phyloP scores from a whole-genome alignment of 2,797 vertebrate genomes.

The Channallabes apus region DNA sequence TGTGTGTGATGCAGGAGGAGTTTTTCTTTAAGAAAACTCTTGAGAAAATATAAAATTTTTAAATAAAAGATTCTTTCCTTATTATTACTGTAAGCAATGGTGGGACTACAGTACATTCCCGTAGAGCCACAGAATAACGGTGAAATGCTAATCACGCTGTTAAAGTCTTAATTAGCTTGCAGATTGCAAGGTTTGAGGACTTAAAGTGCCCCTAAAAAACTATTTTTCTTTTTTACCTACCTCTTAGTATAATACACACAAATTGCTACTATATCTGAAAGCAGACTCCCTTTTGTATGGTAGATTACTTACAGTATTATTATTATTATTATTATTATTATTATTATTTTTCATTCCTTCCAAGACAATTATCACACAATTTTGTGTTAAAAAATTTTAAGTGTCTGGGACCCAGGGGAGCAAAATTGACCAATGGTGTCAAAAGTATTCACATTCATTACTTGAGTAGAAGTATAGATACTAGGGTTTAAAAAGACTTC shows the following conservation, averaged over 20 bases:
- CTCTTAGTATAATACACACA: background rate
- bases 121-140: background rate
- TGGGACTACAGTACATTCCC: background rate
- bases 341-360: background rate
- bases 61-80: background rate
- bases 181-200: background rate
- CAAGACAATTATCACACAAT: background rate
- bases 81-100: background rate
- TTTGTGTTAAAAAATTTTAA: too few relatives aligned
- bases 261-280: background rate
- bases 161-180: background rate
- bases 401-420: background rate
- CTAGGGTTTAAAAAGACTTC: too few relatives aligned
- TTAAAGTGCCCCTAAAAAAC: background rate
- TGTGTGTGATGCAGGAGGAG: background rate
- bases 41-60: background rate
- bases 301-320: background rate
- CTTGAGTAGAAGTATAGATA: too few relatives aligned
- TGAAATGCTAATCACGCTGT: background rate
- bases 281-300: background rate
- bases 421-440: background rate
- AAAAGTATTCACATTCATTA: too few relatives aligned
- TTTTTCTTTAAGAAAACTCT: background rate
- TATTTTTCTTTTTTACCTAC: background rate
- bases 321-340: too few relatives aligned